A percentile compares a stretch with the other conserved stretches of the same genome.
phyloP scores from a whole-genome alignment of 2,888 invertebrate species.

The Parelbella ahira region DNA sequence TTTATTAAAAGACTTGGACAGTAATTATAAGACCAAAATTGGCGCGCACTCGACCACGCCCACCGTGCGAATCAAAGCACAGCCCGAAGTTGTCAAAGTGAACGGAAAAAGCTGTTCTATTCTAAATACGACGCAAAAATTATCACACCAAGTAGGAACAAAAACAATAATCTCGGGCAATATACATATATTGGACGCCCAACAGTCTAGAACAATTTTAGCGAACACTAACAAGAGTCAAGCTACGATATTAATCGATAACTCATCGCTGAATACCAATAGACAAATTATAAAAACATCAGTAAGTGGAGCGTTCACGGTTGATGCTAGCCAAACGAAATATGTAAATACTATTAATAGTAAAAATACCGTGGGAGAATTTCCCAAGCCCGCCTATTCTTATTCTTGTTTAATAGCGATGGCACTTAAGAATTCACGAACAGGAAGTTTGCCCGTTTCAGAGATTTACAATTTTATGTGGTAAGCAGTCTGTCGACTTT shows the following conservation, averaged over 20 bases:
- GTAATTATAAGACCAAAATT: slow-evolving; percentile 51
- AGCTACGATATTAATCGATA: slow-evolving; percentile 74
- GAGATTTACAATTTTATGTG: slow-evolving; percentile 99
- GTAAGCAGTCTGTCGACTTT: too few relatives aligned
- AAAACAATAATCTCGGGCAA: slow-evolving; percentile 78
- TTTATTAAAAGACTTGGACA: slow-evolving; percentile 80
- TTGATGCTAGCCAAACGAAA: slow-evolving; percentile 66
- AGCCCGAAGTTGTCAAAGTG: slow-evolving; percentile 68
- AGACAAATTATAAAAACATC: slow-evolving; percentile 76
- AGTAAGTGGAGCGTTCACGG: slow-evolving; percentile 58
- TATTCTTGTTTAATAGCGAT: slow-evolving; percentile 99
- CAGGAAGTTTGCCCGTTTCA: slow-evolving; percentile 96
- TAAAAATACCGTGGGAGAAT: slow-evolving; percentile 80
- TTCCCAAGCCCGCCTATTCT: slow-evolving; percentile 98
- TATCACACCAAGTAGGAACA: slow-evolving; percentile 65
- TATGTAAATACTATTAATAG: slow-evolving; percentile 49
- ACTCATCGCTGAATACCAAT: slow-evolving; percentile 67
- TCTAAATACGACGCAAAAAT: slow-evolving; percentile 68
- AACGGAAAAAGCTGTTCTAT: slow-evolving; percentile 72
- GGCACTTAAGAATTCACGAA: slow-evolving; percentile 97
- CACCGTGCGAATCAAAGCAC: slow-evolving; percentile 66
- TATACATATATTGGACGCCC: slow-evolving; percentile 75
- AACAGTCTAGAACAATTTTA: slow-evolving; percentile 75
- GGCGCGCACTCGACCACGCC: slow-evolving; percentile 42
- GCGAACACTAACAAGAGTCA: slow-evolving; percentile 69